Conservation (phyloP, 2,113 vertebrate genomes). For the Coreoperca whiteheadi region DNA sequence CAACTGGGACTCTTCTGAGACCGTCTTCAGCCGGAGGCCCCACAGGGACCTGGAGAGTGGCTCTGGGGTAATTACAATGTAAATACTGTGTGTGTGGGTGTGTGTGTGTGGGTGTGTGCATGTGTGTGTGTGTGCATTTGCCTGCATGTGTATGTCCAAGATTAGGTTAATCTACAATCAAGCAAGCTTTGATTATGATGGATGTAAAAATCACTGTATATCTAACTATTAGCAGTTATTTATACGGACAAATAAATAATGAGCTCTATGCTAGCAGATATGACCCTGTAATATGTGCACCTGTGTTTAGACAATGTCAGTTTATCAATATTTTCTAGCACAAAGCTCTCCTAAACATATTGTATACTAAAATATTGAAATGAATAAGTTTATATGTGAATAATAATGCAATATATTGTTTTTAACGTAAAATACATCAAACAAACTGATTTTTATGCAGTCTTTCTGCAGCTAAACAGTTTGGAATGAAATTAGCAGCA, state of each 20-base stretch:
- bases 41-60: conserved; percentile 72
- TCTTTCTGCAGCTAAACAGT: background rate
- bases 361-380: background rate
- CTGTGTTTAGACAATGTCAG: background rate
- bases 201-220: conserved; percentile 7
- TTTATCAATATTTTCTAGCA: background rate
- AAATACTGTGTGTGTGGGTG: conserved; percentile 69
- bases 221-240: conserved; percentile 7
- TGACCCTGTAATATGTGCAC: background rate
- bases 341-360: background rate
- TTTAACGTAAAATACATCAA: background rate
- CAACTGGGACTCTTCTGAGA: conserved; percentile 82
- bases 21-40: conserved; percentile 73
- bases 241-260: background rate
- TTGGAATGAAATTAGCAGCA: background rate
- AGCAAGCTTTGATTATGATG: conserved; percentile 31
- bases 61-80: conserved; percentile 83
- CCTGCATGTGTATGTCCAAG: conserved; percentile 46
- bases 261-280: background rate
- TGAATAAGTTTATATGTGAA: background rate
- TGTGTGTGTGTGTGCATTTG: background rate
- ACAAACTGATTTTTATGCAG: background rate
- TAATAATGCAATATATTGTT: background rate
- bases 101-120: conserved; percentile 33
- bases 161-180: conserved; percentile 65